Evolutionary conservation across 2,888 invertebrate species (phyloP).

Genomic region (Nemotelus pantherinus): DNA sequence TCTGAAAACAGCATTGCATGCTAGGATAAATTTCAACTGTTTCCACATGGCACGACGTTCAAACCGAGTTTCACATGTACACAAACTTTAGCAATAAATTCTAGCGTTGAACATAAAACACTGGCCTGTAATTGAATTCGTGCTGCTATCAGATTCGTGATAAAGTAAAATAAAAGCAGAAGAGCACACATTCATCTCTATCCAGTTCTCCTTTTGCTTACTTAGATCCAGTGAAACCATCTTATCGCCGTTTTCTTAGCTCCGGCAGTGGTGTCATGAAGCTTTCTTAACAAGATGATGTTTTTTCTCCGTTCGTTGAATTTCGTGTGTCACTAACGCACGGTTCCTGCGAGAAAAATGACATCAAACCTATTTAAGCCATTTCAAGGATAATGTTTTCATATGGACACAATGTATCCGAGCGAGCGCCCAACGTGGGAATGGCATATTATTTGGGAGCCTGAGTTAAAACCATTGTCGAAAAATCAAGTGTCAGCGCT

Average conservation of each 20-base stretch:
- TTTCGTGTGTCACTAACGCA: background rate
- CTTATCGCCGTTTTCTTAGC: background rate
- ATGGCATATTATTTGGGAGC: conserved; percentile 11
- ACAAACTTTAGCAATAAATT: conserved; percentile 51
- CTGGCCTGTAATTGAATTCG: conserved; percentile 51
- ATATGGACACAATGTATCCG: background rate
- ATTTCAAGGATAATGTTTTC: conserved; percentile 28
- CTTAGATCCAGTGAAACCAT: conserved; percentile 17
- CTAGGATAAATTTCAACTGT: conserved; percentile 33
- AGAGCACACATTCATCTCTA: conserved; percentile 26
- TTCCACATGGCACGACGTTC: conserved; percentile 39
- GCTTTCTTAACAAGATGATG: conserved; percentile 11
- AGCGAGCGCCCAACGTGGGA: conserved; percentile 9
- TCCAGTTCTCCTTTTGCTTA: background rate
- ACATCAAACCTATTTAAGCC: conserved; percentile 26
- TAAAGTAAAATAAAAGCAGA: conserved; percentile 50
- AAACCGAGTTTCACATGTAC: conserved; percentile 44
- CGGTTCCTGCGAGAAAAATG: conserved; percentile 8
- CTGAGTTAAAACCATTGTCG: conserved; percentile 25
- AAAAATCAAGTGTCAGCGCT: conserved; percentile 37
- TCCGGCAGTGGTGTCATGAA: background rate
- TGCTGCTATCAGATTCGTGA: conserved; percentile 52
- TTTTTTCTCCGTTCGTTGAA: conserved; percentile 5
- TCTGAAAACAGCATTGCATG: background rate
- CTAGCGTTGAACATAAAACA: conserved; percentile 51